Evolutionary conservation across 2,797 vertebrate species (phyloP), one percentile per base, ranked within the genome.

Genomic region (Brachymystax lenok): DNA sequence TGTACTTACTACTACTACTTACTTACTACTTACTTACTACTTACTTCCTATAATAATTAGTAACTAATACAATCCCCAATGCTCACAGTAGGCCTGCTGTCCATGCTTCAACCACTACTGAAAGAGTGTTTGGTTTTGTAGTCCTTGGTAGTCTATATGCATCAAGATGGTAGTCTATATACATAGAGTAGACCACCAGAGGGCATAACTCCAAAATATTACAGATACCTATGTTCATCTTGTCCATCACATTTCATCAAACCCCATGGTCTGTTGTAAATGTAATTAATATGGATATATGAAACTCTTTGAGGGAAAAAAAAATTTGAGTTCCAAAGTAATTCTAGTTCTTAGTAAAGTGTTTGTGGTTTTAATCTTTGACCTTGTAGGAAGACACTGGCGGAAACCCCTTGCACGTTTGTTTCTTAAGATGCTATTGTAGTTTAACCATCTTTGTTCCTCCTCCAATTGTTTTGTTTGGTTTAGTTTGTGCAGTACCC

Each of bases 381-480:
- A 88, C 91, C 91, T 92, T 91, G 91, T 68, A 35, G 63, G 77
- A 88, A 80, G 33, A 88, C 84, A 84, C 74, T 69, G 52, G 79
- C 35, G 89, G 90, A 90, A 91, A 77, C 77, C 90, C 90, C 88
- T 85, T 80, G 85, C 81, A 82, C 74, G 79, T 78, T 80, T n/a
- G 84, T 83, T 85, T 85, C 87, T 80, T 88, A 76, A 74, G 30
- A 10, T 17, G 59, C 89, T 79, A 91, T 92, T 91, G 91, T 92
- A 28, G 78, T 84, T 35, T n/a, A 86, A 85, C 83, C 83, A 77
- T 86, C 90, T 89, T 84, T 30, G 89, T 91, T 91, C 35, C 35
- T 35, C 35, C 35, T 35, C 5, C 35, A 89, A 91, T 89, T 92
- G 91, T 81, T 87, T 91, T 92, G 87, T 90, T 90, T 71, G 33